Conservation (phyloP, 2,797 vertebrate species). For the Petrocephalus schoutedeni region DNA sequence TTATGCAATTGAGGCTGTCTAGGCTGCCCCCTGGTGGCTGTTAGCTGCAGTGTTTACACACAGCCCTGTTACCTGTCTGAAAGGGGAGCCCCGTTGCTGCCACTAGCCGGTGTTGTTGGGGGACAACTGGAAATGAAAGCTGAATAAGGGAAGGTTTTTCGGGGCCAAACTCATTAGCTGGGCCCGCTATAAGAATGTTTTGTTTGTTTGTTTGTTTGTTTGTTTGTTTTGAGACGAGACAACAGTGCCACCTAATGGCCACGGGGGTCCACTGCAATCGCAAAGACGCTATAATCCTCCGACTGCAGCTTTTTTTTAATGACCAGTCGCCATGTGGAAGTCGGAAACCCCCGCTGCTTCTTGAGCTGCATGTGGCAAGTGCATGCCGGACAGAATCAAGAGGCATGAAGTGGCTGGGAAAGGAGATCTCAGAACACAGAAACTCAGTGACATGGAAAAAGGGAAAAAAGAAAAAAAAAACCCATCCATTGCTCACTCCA, state of each 20-base stretch:
- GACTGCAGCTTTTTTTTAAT: not conserved
- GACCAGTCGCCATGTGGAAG: not conserved
- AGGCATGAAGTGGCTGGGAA: not conserved
- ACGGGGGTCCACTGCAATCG: not conserved
- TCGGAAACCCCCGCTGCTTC: not conserved
- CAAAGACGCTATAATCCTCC: not conserved
- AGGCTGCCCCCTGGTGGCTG: conserved; percentile 49
- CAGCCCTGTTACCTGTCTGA: conserved; percentile 52
- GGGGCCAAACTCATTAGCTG: not conserved
- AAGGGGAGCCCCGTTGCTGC: conserved; percentile 36
- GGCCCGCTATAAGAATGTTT: not conserved
- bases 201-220: conserved; percentile 30
- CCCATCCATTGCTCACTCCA: not conserved
- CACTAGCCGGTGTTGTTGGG: conserved; percentile 33
- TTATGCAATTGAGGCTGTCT: conserved; percentile 40
- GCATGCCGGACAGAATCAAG: not conserved
- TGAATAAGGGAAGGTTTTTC: not conserved
- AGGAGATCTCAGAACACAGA: not conserved
- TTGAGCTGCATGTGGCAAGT: not conserved
- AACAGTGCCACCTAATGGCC: not conserved
- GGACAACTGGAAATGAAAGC: conserved; percentile 27
- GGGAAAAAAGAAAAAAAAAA: no score
- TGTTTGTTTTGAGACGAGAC: not conserved
- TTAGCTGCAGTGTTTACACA: conserved; percentile 50
- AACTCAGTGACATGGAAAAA: not conserved